Base-by-base conservation (phyloP, 2,113 vertebrate species). In the Acrocephalus kingi region DNA sequence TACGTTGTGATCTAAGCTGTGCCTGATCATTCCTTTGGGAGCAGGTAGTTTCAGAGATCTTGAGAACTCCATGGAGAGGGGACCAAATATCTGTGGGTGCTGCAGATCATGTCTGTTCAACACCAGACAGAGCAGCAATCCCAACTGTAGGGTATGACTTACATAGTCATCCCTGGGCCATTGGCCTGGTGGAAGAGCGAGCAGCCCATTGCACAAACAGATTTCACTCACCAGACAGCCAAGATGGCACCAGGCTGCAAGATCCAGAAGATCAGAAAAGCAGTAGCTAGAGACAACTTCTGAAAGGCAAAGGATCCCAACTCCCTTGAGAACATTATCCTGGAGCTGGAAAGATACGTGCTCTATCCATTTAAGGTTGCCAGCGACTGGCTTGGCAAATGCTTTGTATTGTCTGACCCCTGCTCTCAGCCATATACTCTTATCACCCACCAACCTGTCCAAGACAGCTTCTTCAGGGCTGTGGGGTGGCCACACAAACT, bases 61-160 rank as follows among this genome's bases (percentile, higher is more conserved):
- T 79, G 35, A 28, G 48, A 62, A 19, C 9, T 67, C 28, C 8
- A 4, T 4, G 16, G 28, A 43, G 93, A 85, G 37, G 24, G 27
- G 23, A 37, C 18, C 1, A 2, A 28, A 2, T 58, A 63, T 7
- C 20, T 64, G 8, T 56, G 52, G 48, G 64, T 41, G 39, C 17
- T 61, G 43, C 2, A 3, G 49, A 59, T 27, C 2, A 0, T 49
- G 37, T 52, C 48, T 14, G 27, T n/a, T 62, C 72, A 74, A 21
- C 0, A 1, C 16, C 41, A 56, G 31, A 30, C 33, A 5, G 1
- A 61, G 27, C n/a, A 64, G 24, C 20, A 2, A 1, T 7, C 13
- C 51, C 52, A 62, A 0, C 14, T 51, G 39, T 12, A 45, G 45
- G 10, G 27, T 5, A 13, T 79, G 58, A 58, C n/a, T 79, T 75